phyloP scores from a whole-genome alignment of 2,797 vertebrate species.

The Lycodopsis pacificus region DNA sequence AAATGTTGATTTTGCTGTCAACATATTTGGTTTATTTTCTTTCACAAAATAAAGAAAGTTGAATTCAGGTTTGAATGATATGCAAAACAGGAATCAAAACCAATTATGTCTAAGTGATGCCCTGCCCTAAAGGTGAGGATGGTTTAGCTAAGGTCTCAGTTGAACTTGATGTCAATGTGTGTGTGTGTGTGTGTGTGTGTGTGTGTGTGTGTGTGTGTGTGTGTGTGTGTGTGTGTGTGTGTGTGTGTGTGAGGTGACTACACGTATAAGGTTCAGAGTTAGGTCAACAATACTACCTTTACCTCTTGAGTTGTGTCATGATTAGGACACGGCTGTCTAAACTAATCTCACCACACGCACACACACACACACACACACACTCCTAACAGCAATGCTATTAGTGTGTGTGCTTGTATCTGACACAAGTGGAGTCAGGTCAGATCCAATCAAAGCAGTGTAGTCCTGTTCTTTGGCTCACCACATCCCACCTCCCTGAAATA shows the following conservation, averaged over 20 bases:
- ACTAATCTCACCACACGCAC: slow-evolving; percentile 29
- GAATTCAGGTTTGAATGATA: neutral
- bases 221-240: slow-evolving; percentile 18
- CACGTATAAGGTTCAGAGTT: slow-evolving; percentile 35
- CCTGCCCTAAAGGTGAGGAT: neutral
- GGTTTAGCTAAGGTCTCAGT: neutral
- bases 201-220: neutral
- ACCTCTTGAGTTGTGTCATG: slow-evolving; percentile 40
- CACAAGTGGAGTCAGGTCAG: slow-evolving; percentile 61
- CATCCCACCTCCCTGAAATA: slow-evolving; percentile 72
- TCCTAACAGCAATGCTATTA: slow-evolving; percentile 4
- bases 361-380: neutral
- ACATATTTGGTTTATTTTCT: neutral
- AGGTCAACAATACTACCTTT: slow-evolving; percentile 45
- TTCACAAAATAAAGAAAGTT: neutral
- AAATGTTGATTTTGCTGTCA: neutral
- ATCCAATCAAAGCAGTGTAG: slow-evolving; percentile 71
- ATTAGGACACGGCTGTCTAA: slow-evolving; percentile 45
- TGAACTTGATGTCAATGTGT: slow-evolving; percentile 7
- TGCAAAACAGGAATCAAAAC: no score
- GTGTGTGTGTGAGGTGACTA: neutral
- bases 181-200: slow-evolving; percentile 20
- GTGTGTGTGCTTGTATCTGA: slow-evolving; percentile 36
- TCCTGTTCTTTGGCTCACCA: slow-evolving; percentile 67
- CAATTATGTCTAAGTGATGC: neutral